Evolutionary conservation across 2,888 invertebrate species (phyloP), one percentile per base, ranked within the genome.

Genomic region (Cheilosia pagana): DNA sequence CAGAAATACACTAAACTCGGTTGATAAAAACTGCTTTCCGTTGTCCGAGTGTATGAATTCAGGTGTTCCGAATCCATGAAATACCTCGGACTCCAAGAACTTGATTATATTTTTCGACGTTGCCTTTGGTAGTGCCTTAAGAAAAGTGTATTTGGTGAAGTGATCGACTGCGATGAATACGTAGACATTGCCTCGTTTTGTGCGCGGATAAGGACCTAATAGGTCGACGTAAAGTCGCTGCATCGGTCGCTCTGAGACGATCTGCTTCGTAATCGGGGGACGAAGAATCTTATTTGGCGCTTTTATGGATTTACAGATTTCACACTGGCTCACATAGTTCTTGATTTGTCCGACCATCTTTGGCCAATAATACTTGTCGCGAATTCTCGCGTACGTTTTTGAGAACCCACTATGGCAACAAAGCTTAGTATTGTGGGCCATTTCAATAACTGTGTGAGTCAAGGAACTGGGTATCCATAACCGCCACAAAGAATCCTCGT

Each of bases 11-110:
- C 12, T 3, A 21, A 50, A 50, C 21, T 50, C 50, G n/a, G n/a
- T n/a, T 14, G 50, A 50, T 2, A 21, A 7, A 14, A 81, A 85
- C 21, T 50, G 50, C 12, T 23, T 50, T 8, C 21, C 45, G 6
- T 45, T 45, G 19, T 45, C 45, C 2, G 21, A 48, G 3, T 48
- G 23, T 3, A 21, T 23, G 1, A 48, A 19, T 21, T 48, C 48
- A 6, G 48, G 48, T 4, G 23, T 21, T 7, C 48, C 48, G 10
- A 48, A 48, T 3, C 21, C 10, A 48, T 48, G 23, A 3, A 48
- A 48, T 4, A 48, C 6, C n/a, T n/a, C n/a, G n/a, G n/a, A n/a
- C n/a, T 45, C 45, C 6, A 28, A 28, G 8, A 8, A 28, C 2
- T 28, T 28, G n/a, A n/a, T 28, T 28, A 28, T 6, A 5, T 28